Base-by-base conservation (phyloP, 2,888 invertebrate genomes). In the Drosophila robusta region DNA sequence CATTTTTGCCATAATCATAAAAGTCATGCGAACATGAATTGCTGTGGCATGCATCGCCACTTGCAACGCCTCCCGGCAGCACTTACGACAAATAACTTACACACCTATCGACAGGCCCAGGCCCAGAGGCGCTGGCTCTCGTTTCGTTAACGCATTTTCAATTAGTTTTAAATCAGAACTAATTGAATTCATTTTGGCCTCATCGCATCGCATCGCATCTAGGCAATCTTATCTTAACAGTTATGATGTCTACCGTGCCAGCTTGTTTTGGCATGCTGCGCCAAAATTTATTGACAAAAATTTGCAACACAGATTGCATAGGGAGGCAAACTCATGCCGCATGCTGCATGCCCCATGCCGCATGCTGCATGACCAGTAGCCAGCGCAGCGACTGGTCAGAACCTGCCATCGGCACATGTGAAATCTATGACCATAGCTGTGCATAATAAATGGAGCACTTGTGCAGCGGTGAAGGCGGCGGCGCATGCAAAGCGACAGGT, bases 251-350 rank as follows among this genome's bases (percentile, higher is more conserved):
- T 47, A 11, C 36, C 54, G 47, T 54, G 70, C 58, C 36, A 54
- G 44, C 81, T 74, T 38, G 80, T 89, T 57, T 81, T 76, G 7
- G 91, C 85, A 86, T 92, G 87, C 26, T 89, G 60, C 22, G 87
- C 73, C 50, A 89, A 70, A 58, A 92, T 89, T 85, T 86, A 87
- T 75, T 87, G 92, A 34, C 73, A 80, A 51, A 80, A 83, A 38
- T 91, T 90, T 42, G 91, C 92, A 65, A 91, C 62, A 71, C 91
- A 92, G 64, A 92, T 89, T 80, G 89, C 87, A 79, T 90, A 87
- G 55, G 87, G 87, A 79, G 32, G 88, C 83, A 22, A 22, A 22
- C 22, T 4, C 22, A 12, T 12, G 12, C 34, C 34, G 32, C 32
- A 11, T 11, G 32, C 32, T 11, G 34, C 26, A 5, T 29, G 77